These are phyloP conservation scores for Calameuta filiformis DNA, from an alignment of 2,888 invertebrate species.

Conservation along the genomic window DNA sequence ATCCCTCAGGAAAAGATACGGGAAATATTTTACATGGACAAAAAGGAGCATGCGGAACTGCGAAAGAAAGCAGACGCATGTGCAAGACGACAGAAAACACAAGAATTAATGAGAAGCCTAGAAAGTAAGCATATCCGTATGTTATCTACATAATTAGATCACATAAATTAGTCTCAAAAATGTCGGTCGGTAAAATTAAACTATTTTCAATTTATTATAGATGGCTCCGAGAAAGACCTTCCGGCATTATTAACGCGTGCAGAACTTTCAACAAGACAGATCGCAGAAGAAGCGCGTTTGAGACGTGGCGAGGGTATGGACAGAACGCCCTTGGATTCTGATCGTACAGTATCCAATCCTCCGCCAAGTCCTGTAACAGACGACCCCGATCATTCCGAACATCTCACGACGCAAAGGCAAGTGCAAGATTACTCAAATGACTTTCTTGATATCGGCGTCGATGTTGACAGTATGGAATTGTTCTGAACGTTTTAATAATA, in stretches of 20 bases:
- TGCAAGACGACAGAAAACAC: conserved; percentile 72
- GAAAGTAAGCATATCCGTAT: conserved; percentile 47
- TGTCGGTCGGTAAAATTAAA: not conserved
- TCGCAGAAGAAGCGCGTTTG: conserved; percentile 69
- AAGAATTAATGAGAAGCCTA: conserved; percentile 69
- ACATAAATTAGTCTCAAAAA: conserved; percentile 1
- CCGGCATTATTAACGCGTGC: conserved; percentile 74
- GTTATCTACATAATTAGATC: not conserved
- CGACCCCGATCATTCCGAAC: conserved; percentile 66
- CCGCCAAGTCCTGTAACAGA: conserved; percentile 86
- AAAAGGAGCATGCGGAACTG: conserved; percentile 69
- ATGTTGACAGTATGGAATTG: conserved; percentile 79
- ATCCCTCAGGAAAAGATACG: conserved; percentile 75
- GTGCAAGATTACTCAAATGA: conserved; percentile 74
- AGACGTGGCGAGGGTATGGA: conserved; percentile 63
- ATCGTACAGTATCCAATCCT: conserved; percentile 75
- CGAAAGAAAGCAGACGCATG: conserved; percentile 70
- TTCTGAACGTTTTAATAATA: conserved; percentile 65
- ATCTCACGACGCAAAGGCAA: conserved; percentile 53
- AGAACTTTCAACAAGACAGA: conserved; percentile 69
- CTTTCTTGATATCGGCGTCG: conserved; percentile 75
- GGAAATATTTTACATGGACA: conserved; percentile 77
- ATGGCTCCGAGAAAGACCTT: conserved; percentile 70
- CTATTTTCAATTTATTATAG: conserved; percentile 33
- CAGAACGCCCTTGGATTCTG: conserved; percentile 58